Conservation (phyloP, 2,797 vertebrate genomes). For the Macropus fuliginosus region DNA sequence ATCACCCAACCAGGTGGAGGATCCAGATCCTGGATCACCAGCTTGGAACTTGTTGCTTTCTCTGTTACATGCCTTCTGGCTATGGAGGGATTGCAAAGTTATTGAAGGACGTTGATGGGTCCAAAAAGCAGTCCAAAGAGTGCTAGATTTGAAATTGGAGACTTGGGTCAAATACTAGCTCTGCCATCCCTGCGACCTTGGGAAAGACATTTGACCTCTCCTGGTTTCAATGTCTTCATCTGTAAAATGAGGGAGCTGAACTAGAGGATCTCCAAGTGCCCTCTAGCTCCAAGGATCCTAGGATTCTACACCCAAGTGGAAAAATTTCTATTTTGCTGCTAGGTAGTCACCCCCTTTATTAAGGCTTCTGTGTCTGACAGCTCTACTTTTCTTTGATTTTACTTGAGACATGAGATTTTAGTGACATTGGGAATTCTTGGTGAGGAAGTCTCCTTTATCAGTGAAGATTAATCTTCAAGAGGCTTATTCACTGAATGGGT, state of each 20-base stretch:
- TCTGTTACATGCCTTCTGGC: background rate
- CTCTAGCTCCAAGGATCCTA: background rate
- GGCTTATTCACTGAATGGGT: too few relatives aligned
- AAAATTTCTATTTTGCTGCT: background rate
- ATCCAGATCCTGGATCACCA: background rate
- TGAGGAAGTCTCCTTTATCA: background rate
- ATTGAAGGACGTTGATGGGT: background rate
- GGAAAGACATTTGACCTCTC: background rate
- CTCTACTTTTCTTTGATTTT: background rate
- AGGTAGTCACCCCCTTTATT: background rate
- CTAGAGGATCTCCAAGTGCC: too few relatives aligned
- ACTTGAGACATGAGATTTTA: background rate
- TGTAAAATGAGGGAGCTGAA: background rate
- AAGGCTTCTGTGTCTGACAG: background rate
- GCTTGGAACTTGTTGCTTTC: background rate
- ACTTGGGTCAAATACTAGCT: background rate
- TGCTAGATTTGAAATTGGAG: background rate
- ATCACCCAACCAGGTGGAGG: background rate
- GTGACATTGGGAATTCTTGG: background rate
- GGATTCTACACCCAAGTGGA: background rate
- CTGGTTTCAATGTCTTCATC: background rate
- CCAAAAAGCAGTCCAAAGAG: background rate
- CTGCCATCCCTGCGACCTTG: background rate
- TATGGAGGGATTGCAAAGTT: background rate
- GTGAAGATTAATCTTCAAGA: background rate